A percentile compares a stretch with the other conserved stretches of the same genome.
phyloP scores from a whole-genome alignment of 1,140 invertebrate genomes.

The Drosophila gunungcola region DNA sequence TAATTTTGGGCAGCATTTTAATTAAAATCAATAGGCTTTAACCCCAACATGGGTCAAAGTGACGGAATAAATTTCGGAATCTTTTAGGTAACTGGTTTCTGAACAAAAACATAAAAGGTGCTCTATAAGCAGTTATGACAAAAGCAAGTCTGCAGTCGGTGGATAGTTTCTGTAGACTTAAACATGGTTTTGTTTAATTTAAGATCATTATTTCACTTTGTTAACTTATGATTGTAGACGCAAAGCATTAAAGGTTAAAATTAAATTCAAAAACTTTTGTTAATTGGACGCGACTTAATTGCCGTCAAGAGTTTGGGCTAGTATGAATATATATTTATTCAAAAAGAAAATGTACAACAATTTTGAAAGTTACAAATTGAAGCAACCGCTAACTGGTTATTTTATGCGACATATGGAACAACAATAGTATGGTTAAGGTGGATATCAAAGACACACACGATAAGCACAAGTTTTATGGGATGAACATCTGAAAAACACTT shows the following conservation, averaged over 20 bases:
- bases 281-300: not conserved
- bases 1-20: conserved; percentile 17
- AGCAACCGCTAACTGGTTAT: not conserved
- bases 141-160: not conserved
- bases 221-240: not conserved
- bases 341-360: conserved; percentile 42
- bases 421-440: conserved; percentile 11
- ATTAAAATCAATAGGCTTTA: conserved; percentile 17
- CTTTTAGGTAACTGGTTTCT: not conserved
- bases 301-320: too few species aligned
- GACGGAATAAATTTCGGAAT: not conserved
- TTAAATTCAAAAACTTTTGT: not conserved
- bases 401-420: not conserved
- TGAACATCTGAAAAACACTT: not conserved
- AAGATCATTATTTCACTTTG: not conserved
- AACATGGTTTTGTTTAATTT: not conserved
- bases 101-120: too few species aligned
- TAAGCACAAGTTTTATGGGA: conserved; percentile 53
- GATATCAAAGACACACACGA: conserved; percentile 4
- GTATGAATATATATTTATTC: too few species aligned
- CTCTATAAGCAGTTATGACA: not conserved
- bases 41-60: not conserved
- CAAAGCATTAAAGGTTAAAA: not conserved
- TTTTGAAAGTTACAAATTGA: not conserved
- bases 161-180: not conserved